Evolutionary conservation across 2,888 invertebrate species (phyloP), one percentile per base, ranked within the genome.

Genomic region (Pherbina coryleti): DNA sequence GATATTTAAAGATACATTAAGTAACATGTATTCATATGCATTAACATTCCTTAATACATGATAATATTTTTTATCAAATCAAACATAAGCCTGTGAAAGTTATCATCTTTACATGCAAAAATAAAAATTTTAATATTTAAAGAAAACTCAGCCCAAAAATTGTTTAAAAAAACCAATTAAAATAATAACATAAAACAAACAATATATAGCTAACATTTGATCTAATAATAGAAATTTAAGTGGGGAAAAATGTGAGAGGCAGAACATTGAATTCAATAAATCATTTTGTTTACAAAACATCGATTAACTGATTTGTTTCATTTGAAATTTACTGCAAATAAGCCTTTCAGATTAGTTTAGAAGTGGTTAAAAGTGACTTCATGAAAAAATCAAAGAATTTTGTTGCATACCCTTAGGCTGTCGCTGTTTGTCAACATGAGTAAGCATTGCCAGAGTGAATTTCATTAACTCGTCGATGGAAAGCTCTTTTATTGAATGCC

Each of bases 241-340:
- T 57, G n/a, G n/a, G 3, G 34, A 31, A 55, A 71, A 53, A 17
- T 44, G 37, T 44, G 11, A 14, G 44, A 44, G 44, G 44, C 51
- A 34, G n/a, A 49, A 31, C 19, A 71, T 71, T 71, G n/a, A 31
- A 55, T 34, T 71, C 55, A 71, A 31, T 71, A 71, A 71, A 71
- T 55, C 55, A 55, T 22, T 69, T 69, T 69, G 49, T 69, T 69
- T 69, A 51, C 49, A 51, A 69, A 69, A 69, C 51, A 49, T n/a
- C n/a, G 34, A 31, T 5, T 31, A 60, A 60, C 22, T 4, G 0
- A 17, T 31, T 14, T 8, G 64, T 64, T 64, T 64, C 37, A 64
- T n/a, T 37, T 31, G n/a, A 37, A n/a, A n/a, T 34, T 8, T 5
- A 31, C 31, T 14, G n/a, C n/a, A 34, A 62, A 34, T 31, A n/a